A percentile compares a stretch with the other conserved stretches of the same genome.
These are phyloP conservation scores for Poecilobothrus nobilitatus DNA, from an alignment of 2,888 invertebrate genomes.

Conservation along the genomic window DNA sequence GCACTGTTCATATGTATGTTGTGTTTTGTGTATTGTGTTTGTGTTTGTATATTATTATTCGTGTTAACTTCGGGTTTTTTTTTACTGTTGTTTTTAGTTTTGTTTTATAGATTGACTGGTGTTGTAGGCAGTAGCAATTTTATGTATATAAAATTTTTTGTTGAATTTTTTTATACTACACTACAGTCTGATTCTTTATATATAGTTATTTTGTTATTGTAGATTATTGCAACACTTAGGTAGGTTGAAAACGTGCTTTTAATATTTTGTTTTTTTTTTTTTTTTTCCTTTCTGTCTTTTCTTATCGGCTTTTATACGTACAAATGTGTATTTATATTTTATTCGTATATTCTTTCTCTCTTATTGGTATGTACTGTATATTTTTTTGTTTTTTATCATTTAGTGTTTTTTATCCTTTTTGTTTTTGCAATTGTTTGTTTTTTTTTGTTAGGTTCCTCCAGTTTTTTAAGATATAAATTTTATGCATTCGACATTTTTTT, in stretches of 20 bases:
- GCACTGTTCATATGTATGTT: too few species aligned
- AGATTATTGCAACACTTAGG: neutral
- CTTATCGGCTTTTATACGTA: too few species aligned
- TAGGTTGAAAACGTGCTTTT: constrained; percentile 1
- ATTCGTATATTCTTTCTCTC: too few species aligned
- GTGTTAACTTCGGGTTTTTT: neutral
- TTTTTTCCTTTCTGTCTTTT: too few species aligned
- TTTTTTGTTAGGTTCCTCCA: neutral
- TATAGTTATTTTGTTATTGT: neutral
- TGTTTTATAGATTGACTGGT: neutral
- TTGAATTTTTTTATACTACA: too few species aligned
- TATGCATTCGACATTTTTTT: neutral
- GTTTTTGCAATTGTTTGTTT: neutral
- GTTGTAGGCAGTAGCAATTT: neutral
- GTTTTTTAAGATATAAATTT: neutral
- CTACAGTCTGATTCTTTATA: neutral
- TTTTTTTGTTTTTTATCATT: neutral
- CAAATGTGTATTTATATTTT: too few species aligned
- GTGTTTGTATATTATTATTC: neutral
- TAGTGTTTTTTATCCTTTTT: neutral
- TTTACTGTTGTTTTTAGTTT: neutral
- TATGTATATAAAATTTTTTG: too few species aligned
- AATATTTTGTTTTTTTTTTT: neutral
- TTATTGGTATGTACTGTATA: too few species aligned
- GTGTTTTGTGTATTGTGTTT: too few species aligned